Conservation (phyloP, 2,113 vertebrate genomes). For the Ctenomys sociabilis region DNA sequence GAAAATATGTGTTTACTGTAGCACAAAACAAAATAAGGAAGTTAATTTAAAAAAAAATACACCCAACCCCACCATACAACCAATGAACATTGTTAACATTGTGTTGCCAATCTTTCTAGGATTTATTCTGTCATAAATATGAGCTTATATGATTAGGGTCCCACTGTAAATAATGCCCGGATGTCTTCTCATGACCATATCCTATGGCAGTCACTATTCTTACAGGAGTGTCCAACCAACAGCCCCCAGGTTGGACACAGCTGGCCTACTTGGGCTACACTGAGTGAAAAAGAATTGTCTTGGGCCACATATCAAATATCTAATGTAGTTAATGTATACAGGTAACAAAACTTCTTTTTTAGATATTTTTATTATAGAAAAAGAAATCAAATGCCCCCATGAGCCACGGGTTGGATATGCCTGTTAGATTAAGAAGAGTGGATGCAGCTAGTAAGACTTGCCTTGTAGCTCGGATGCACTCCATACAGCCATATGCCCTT, state of each 20-base stretch:
- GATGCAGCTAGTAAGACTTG: background rate
- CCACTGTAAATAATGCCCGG: background rate
- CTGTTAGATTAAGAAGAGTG: background rate
- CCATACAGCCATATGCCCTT: background rate
- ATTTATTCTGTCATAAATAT: background rate
- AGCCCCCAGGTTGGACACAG: background rate
- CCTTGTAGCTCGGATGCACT: background rate
- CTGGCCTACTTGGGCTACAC: background rate
- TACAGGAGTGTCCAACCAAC: background rate
- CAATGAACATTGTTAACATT: background rate
- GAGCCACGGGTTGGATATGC: background rate
- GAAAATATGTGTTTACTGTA: background rate
- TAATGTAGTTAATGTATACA: background rate
- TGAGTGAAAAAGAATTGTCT: background rate
- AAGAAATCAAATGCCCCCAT: background rate
- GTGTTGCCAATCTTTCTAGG: background rate
- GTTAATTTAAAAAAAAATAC: constrained; percentile 7
- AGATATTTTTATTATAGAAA: background rate
- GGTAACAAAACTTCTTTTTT: background rate
- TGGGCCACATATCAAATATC: background rate
- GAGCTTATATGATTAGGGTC: background rate
- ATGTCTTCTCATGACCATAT: background rate
- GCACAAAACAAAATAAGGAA: background rate
- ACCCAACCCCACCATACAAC: background rate
- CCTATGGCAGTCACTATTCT: background rate